Conservation (phyloP, 2,797 vertebrate species). For the Sebastes iracundus region DNA sequence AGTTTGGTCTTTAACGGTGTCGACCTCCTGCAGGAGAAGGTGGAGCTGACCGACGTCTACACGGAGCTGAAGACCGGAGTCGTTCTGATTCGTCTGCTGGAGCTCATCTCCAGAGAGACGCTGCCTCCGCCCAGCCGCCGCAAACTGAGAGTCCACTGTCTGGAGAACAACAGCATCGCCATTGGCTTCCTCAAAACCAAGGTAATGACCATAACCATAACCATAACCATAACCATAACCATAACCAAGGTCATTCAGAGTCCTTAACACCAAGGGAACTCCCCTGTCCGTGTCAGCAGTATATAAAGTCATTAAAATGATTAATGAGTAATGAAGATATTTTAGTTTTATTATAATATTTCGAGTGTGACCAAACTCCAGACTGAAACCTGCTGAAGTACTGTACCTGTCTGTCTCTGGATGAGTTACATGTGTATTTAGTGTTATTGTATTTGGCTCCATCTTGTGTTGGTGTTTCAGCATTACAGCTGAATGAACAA, state of each 20-base stretch:
- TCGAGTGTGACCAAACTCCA: not conserved
- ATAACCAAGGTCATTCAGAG: not conserved
- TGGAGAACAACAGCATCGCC: conserved; percentile 93
- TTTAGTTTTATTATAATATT: no score
- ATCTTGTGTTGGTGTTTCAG: not conserved
- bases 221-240: no score
- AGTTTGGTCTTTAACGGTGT: not conserved
- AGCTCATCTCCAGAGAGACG: conserved; percentile 86
- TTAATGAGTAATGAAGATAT: no score
- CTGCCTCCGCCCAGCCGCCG: conserved; percentile 83
- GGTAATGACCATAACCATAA: conserved; percentile 49
- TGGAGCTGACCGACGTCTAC: conserved; percentile 85
- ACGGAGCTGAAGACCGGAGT: conserved; percentile 86
- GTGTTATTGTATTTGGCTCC: not conserved
- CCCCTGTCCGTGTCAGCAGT: not conserved
- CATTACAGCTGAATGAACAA: not conserved
- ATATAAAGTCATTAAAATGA: no score
- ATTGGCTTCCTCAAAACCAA: conserved; percentile 91
- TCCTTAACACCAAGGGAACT: not conserved
- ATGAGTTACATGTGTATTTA: not conserved
- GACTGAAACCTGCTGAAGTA: not conserved
- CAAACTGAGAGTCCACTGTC: conserved; percentile 86
- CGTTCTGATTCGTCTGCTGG: conserved; percentile 85
- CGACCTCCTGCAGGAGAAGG: conserved; percentile 73
- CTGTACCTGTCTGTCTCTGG: no score